Conservation (phyloP, 2,888 invertebrate genomes). For the Crossocerus cetratus region DNA sequence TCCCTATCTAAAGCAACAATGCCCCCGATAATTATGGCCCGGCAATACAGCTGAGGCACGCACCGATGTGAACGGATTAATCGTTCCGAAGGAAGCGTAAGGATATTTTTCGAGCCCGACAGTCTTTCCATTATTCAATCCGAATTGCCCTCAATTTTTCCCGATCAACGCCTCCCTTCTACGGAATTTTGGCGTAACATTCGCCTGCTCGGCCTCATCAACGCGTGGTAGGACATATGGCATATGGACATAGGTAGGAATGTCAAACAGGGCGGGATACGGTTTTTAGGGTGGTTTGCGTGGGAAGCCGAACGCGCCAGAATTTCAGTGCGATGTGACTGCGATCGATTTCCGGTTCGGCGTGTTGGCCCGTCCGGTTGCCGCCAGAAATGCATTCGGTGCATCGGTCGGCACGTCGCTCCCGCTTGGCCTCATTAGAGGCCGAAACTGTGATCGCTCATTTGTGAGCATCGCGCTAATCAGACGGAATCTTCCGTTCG, state of each 20-base stretch:
- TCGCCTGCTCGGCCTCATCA: too few species aligned
- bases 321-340: slow-evolving; percentile 44
- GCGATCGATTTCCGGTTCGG: slow-evolving; percentile 60
- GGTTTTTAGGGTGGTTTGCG: slow-evolving; percentile 37
- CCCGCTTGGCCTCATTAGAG: slow-evolving; percentile 61
- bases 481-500: slow-evolving; percentile 46
- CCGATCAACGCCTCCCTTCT: too few species aligned
- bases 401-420: slow-evolving; percentile 17
- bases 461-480: slow-evolving; percentile 55
- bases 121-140: too few species aligned
- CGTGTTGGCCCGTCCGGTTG: slow-evolving; percentile 44
- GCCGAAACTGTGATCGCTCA: slow-evolving; percentile 60
- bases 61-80: too few species aligned
- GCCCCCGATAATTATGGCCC: not conserved
- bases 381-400: slow-evolving; percentile 56
- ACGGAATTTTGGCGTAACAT: too few species aligned
- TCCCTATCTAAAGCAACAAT: not conserved
- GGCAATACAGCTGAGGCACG: too few species aligned
- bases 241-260: too few species aligned
- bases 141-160: too few species aligned
- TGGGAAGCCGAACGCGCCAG: slow-evolving; percentile 9
- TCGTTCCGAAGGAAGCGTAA: too few species aligned
- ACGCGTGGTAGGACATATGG: too few species aligned
- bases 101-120: too few species aligned
- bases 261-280: slow-evolving; percentile 23